Evolutionary conservation across 2,888 invertebrate species (phyloP).

Genomic region (Oxystoma pomonae): DNA sequence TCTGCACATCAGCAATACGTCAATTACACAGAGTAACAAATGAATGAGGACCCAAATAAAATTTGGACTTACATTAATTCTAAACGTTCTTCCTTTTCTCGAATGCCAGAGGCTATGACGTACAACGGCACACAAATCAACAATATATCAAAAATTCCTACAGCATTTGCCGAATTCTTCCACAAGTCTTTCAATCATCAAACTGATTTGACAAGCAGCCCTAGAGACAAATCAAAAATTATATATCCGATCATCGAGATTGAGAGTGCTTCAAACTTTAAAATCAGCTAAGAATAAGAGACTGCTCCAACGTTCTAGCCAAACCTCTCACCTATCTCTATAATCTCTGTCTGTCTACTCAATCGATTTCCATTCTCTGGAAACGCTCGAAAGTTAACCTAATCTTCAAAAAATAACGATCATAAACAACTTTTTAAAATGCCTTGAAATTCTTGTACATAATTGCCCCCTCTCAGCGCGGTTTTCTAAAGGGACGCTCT

Average conservation of each 20-base stretch:
- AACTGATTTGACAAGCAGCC: not conserved
- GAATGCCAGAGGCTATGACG: not conserved
- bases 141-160: not conserved
- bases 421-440: no score
- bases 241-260: not conserved
- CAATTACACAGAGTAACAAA: not conserved
- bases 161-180: not conserved
- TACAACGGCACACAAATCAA: not conserved
- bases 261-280: not conserved
- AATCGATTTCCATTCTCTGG: not conserved
- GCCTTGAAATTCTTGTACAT: no score
- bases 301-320: not conserved
- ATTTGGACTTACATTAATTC: not conserved
- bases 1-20: not conserved
- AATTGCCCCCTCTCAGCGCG: no score
- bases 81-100: not conserved
- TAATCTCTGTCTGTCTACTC: not conserved
- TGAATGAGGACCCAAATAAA: not conserved
- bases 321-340: not conserved
- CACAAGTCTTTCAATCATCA: not conserved
- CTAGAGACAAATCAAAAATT: not conserved
- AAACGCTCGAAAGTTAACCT: not conserved
- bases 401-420: no score
- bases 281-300: not conserved
- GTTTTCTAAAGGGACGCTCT: no score